Conservation (phyloP, 2,888 invertebrate species). For the Acronicta leporina region DNA sequence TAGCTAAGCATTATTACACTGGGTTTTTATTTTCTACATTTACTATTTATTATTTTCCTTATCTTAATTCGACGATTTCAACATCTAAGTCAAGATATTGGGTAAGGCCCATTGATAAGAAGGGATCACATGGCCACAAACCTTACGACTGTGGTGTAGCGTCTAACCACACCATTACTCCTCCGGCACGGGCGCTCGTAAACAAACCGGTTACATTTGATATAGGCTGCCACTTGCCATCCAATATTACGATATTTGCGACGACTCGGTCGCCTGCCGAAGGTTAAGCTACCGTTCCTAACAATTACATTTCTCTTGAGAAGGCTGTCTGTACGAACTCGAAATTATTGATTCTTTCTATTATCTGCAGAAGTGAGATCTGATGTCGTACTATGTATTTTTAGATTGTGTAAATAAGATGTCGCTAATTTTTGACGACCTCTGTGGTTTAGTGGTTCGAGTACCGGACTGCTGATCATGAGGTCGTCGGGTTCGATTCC, state of each 20-base stretch:
- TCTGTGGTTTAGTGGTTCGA: too few species aligned
- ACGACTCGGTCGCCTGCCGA: constrained; percentile 7
- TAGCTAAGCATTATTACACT: too few species aligned
- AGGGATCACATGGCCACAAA: constrained; percentile 9
- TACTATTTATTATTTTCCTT: too few species aligned
- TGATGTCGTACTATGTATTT: too few species aligned
- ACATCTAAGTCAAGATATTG: background rate
- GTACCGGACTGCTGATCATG: too few species aligned
- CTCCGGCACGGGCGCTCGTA: constrained; percentile 30
- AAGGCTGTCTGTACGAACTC: too few species aligned
- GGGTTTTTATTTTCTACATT: too few species aligned
- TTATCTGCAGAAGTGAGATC: too few species aligned
- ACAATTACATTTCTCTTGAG: background rate
- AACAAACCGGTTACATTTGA: constrained; percentile 34
- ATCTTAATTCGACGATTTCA: background rate
- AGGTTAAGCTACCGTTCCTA: constrained; percentile 21
- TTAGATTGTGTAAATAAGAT: too few species aligned
- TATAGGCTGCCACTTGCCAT: constrained; percentile 30
- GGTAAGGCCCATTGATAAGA: background rate
- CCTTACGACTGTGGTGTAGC: constrained; percentile 16
- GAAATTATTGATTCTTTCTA: background rate
- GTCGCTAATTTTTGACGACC: too few species aligned
- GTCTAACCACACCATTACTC: constrained; percentile 41
- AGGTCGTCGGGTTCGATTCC: too few species aligned
- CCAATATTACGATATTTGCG: constrained; percentile 24